Conservation (phyloP, 2,888 invertebrate species). For the Ophion costatus region DNA sequence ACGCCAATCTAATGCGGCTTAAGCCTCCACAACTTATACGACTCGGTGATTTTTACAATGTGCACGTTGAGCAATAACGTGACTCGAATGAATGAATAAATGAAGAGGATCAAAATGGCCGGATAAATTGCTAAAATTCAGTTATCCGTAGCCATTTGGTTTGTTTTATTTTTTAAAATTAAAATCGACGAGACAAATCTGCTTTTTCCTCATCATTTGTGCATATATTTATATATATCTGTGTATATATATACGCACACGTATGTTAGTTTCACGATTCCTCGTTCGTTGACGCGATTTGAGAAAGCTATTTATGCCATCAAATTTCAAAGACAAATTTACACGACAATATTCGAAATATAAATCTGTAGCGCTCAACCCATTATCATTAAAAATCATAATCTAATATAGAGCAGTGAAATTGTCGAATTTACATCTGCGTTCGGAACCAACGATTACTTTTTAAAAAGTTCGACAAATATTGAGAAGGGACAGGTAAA, state of each 20-base stretch:
- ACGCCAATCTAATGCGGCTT: slow-evolving; percentile 65
- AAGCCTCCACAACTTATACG: slow-evolving; percentile 43
- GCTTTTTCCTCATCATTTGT: background rate
- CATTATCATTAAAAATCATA: background rate
- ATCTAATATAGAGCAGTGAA: background rate
- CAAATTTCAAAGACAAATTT: slow-evolving; percentile 27
- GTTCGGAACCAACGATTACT: background rate
- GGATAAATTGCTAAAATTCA: background rate
- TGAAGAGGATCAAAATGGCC: background rate
- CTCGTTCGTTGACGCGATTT: slow-evolving; percentile 7
- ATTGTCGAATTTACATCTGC: background rate
- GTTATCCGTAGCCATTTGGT: slow-evolving; percentile 29
- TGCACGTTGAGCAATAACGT: slow-evolving; percentile 17
- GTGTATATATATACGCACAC: slow-evolving; percentile 10
- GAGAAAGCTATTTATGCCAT: background rate
- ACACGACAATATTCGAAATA: background rate
- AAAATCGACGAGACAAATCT: slow-evolving; percentile 55
- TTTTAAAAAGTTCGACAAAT: background rate
- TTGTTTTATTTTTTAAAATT: slow-evolving; percentile 59
- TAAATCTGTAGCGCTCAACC: background rate
- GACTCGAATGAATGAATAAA: background rate
- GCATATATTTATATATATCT: slow-evolving; percentile 20
- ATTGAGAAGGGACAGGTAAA: too few species aligned
- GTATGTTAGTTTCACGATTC: background rate
- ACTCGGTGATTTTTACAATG: slow-evolving; percentile 22